Evolutionary conservation across 2,797 vertebrate species (phyloP).

Genomic region (Epinephelus awoara): DNA sequence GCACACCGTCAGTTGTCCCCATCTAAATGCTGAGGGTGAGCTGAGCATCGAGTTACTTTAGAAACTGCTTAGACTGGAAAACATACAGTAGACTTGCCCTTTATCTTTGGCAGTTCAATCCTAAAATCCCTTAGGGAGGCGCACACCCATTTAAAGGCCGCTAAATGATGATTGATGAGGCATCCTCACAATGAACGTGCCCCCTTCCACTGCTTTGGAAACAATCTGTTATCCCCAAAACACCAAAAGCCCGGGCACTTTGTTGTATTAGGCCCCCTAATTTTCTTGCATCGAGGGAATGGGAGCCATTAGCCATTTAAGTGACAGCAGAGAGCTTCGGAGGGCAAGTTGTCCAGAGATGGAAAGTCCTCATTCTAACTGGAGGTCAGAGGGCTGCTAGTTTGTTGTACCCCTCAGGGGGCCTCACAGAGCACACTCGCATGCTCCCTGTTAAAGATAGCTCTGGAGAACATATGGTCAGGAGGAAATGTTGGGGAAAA

Average conservation of each 20-base stretch:
- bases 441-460: slow-evolving; percentile 50
- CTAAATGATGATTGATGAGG: slow-evolving; percentile 86
- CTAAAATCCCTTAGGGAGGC: slow-evolving; percentile 70
- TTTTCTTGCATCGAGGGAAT: slow-evolving; percentile 73
- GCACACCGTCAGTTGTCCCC: neutral
- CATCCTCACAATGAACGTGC: slow-evolving; percentile 61
- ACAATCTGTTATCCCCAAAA: slow-evolving; percentile 82
- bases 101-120: slow-evolving; percentile 75
- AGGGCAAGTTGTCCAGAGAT: slow-evolving; percentile 77
- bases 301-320: slow-evolving; percentile 79
- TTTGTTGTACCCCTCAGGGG: slow-evolving; percentile 59
- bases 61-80: slow-evolving; percentile 68
- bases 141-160: slow-evolving; percentile 77
- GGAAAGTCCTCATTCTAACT: slow-evolving; percentile 72
- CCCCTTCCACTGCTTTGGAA: slow-evolving; percentile 75
- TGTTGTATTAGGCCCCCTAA: slow-evolving; percentile 77
- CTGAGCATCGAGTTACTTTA: slow-evolving; percentile 55
- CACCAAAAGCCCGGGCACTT: slow-evolving; percentile 69
- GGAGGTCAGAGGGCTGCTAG: slow-evolving; percentile 69
- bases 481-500: slow-evolving; percentile 33
- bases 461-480: slow-evolving; percentile 33
- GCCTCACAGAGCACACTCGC: slow-evolving; percentile 33
- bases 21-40: slow-evolving; percentile 37
- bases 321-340: slow-evolving; percentile 77
- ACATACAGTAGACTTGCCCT: slow-evolving; percentile 64